Conservation (phyloP, 2,113 vertebrate species). For the Lagopus muta region DNA sequence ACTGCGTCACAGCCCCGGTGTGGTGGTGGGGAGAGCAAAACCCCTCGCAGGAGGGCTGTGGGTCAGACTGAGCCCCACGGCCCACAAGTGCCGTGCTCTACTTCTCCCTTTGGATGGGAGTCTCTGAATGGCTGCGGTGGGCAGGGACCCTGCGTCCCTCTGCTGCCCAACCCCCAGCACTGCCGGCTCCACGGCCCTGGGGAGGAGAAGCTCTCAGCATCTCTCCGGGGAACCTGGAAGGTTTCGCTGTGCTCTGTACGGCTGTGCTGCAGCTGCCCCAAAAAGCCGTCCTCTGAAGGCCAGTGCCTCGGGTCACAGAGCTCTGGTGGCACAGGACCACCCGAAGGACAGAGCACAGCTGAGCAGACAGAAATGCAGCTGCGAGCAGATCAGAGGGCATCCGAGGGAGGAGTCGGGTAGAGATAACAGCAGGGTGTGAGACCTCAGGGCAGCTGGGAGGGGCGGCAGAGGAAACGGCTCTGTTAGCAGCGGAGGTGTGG, state of each 20-base stretch:
- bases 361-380: not conserved
- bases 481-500: slow-evolving; percentile 10
- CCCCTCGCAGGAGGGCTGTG: not conserved
- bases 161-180: not conserved
- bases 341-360: not conserved
- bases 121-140: not conserved
- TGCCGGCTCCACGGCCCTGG: not conserved
- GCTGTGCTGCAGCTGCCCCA: not conserved
- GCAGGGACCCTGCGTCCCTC: not conserved
- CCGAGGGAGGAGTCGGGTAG: slow-evolving; percentile 8
- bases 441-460: not conserved
- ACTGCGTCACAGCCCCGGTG: not conserved
- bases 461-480: slow-evolving; percentile 46
- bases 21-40: not conserved
- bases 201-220: not conserved
- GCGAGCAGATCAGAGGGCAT: slow-evolving; percentile 7
- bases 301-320: not conserved
- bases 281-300: not conserved
- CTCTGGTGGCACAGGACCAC: not conserved
- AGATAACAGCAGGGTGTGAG: not conserved
- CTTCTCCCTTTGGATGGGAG: accelerated
- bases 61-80: not conserved
- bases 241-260: accelerated
- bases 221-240: not conserved
- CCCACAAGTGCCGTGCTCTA: not conserved